Percentiles rank a stretch among this genome's conserved stretches.
These are phyloP conservation scores for Drosophila melanica DNA, from an alignment of 1,140 invertebrate genomes.

Conservation along the genomic window DNA sequence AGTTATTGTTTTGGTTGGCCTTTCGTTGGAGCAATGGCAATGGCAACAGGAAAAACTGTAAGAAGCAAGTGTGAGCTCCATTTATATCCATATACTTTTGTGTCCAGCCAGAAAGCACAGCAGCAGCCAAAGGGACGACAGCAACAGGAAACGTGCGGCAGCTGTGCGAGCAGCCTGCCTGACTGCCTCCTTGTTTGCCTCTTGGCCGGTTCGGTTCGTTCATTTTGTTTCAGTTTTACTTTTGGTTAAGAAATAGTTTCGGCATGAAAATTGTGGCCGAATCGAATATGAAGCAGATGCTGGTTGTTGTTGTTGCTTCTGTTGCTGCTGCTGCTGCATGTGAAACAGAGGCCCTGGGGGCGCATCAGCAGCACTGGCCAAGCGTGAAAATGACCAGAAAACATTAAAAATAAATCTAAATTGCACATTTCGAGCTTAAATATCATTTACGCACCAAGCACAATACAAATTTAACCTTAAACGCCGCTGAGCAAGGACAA, in stretches of 20 bases:
- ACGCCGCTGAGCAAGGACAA: conserved; percentile 30
- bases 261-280: conserved; percentile 67
- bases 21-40: conserved; percentile 42
- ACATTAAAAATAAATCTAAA: conserved; percentile 80
- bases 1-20: conserved; percentile 75
- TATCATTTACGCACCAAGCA: conserved; percentile 44
- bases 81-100: conserved; percentile 74
- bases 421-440: conserved; percentile 53
- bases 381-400: conserved; percentile 65
- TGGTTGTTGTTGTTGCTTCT: background rate
- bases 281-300: conserved; percentile 53
- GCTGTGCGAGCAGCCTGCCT: conserved; percentile 51
- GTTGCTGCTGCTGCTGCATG: conserved; percentile 19
- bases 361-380: conserved; percentile 51
- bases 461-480: conserved; percentile 67
- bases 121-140: conserved; percentile 37
- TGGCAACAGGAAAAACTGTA: background rate
- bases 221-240: conserved; percentile 42
- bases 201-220: conserved; percentile 16
- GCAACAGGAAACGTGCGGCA: conserved; percentile 71
- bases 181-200: background rate
- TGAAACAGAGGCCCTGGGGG: conserved; percentile 21
- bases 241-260: conserved; percentile 56
- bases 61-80: conserved; percentile 50
- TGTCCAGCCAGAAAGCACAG: conserved; percentile 32